phyloP scores from a whole-genome alignment of 2,797 vertebrate genomes.

The Mormyrus proboscirostris region DNA sequence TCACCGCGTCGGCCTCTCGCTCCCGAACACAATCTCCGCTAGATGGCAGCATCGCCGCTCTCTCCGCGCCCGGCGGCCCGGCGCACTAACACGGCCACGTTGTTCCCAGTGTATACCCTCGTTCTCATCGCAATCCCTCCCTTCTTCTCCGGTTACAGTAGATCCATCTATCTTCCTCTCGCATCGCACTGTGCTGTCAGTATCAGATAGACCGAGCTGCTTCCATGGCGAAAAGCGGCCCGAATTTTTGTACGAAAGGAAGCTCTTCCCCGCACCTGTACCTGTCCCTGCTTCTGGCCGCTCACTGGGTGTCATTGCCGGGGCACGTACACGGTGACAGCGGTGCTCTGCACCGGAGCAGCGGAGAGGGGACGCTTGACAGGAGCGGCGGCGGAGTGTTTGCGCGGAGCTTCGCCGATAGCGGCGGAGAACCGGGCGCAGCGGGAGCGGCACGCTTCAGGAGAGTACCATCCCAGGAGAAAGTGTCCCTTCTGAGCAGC shows the following conservation, averaged over 20 bases:
- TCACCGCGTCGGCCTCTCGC: neutral
- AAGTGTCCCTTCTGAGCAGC: constrained; percentile 80
- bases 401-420: constrained; percentile 32
- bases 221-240: constrained; percentile 56
- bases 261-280: constrained; percentile 48
- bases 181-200: constrained; percentile 56
- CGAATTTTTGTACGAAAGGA: constrained; percentile 44
- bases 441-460: constrained; percentile 47
- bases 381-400: constrained; percentile 39
- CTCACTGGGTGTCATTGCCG: constrained; percentile 51
- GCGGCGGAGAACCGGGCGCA: constrained; percentile 33
- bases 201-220: constrained; percentile 51
- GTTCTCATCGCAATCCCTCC: constrained; percentile 42
- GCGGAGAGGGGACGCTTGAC: constrained; percentile 39
- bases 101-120: constrained; percentile 53
- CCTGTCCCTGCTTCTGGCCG: constrained; percentile 51
- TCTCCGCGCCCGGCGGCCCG: constrained; percentile 26
- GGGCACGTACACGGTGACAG: constrained; percentile 52
- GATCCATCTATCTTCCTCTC: constrained; percentile 56
- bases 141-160: constrained; percentile 40
- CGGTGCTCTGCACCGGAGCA: constrained; percentile 46
- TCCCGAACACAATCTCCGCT: constrained; percentile 21
- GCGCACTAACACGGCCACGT: constrained; percentile 53
- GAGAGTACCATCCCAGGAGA: constrained; percentile 66
- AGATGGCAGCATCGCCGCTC: constrained; percentile 49